phyloP scores from a whole-genome alignment of 2,113 vertebrate species.

The Aspiorhynchus laticeps region DNA sequence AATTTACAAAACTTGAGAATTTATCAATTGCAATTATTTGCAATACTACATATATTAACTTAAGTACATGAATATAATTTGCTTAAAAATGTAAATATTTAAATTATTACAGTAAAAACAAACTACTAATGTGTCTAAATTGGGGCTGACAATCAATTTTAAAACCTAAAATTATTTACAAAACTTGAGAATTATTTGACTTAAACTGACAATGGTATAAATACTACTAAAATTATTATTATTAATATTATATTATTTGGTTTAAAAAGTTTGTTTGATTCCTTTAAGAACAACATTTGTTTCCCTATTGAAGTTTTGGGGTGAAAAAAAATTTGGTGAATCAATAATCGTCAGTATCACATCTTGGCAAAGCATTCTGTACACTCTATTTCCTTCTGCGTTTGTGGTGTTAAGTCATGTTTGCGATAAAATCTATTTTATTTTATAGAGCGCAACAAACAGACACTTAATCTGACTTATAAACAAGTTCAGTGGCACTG shows the following conservation, averaged over 20 bases:
- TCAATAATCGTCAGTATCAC: background rate
- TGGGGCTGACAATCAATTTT: background rate
- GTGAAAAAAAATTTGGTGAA: no score
- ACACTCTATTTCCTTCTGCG: background rate
- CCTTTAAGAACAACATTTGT: no score
- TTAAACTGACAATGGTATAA: background rate
- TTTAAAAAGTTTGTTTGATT: no score
- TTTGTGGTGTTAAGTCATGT: slow-evolving; percentile 25
- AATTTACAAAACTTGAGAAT: background rate
- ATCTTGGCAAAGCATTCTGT: background rate
- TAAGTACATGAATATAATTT: no score
- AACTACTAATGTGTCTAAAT: background rate
- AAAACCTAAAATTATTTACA: background rate
- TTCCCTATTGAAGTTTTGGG: no score
- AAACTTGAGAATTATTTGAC: background rate
- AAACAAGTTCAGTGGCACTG: slow-evolving; percentile 49
- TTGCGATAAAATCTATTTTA: slow-evolving; percentile 47
- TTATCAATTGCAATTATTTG: background rate
- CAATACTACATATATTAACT: no score
- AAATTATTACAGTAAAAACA: no score
- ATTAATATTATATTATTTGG: no score
- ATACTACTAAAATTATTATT: background rate
- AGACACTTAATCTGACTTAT: slow-evolving; percentile 44
- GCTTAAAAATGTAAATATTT: no score
- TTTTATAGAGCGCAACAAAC: slow-evolving; percentile 46